Evolutionary conservation across 2,888 invertebrate species (phyloP).

Genomic region (Agrotis clavis): DNA sequence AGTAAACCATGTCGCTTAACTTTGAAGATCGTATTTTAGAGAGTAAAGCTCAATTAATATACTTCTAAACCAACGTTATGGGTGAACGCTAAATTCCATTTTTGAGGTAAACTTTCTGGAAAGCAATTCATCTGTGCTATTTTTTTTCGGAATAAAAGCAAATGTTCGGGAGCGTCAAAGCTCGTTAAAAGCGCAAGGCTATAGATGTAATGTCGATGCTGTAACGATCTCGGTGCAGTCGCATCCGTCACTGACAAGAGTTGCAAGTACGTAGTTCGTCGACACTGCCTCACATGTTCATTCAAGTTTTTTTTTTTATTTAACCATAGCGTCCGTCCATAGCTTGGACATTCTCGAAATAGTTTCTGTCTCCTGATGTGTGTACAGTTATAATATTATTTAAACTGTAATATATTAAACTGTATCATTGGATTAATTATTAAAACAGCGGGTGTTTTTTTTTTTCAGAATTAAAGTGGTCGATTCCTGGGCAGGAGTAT

Average conservation of each 20-base stretch:
- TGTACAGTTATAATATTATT: not conserved
- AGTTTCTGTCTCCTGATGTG: not conserved
- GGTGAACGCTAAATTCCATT: slow-evolving; percentile 48
- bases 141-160: slow-evolving; percentile 69
- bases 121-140: slow-evolving; percentile 66
- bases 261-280: slow-evolving; percentile 57
- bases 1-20: slow-evolving; percentile 45
- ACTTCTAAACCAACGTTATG: slow-evolving; percentile 39
- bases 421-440: no score
- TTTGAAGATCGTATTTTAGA: slow-evolving; percentile 47
- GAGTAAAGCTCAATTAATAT: slow-evolving; percentile 49
- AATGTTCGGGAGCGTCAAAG: slow-evolving; percentile 69
- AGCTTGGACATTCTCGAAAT: slow-evolving; percentile 2
- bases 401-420: no score
- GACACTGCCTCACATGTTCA: slow-evolving; percentile 39
- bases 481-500: no score
- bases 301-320: slow-evolving; percentile 22
- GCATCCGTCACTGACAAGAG: slow-evolving; percentile 82
- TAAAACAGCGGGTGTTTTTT: no score
- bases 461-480: no score
- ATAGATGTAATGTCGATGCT: slow-evolving; percentile 76
- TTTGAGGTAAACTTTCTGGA: slow-evolving; percentile 61
- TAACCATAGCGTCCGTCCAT: no score
- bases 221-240: slow-evolving; percentile 77
- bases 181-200: slow-evolving; percentile 78